A percentile compares a stretch with the other conserved stretches of the same genome.
Evolutionary conservation across 64 coral and sea anemone species (phyloP).

Genomic region (Montipora efflorescens): DNA sequence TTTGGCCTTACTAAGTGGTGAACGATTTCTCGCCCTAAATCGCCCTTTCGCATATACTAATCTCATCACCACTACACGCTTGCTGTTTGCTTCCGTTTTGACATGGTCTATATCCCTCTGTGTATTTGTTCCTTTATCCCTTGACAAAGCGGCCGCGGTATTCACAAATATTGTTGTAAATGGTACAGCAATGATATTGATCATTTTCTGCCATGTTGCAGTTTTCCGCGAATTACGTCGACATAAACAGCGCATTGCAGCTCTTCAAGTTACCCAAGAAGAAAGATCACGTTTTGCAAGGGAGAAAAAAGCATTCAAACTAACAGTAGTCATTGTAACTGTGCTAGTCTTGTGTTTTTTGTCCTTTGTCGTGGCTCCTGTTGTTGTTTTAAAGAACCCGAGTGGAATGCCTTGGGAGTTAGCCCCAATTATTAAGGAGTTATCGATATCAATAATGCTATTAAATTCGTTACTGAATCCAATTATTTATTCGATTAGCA

Average conservation of each 20-base stretch:
- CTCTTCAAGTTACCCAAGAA: not conserved
- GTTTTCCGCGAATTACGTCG: not conserved
- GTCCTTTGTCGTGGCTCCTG: not conserved
- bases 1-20: not conserved
- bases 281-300: not conserved
- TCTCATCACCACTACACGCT: not conserved
- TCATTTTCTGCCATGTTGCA: not conserved
- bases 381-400: not conserved
- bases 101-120: not conserved
- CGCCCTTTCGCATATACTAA: not conserved
- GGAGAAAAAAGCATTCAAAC: not conserved
- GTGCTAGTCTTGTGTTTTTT: not conserved
- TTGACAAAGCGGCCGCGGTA: not conserved
- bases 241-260: not conserved
- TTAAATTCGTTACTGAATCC: not conserved
- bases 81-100: not conserved
- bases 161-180: too few species aligned
- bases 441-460: not conserved
- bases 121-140: not conserved
- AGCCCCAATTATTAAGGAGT: not conserved
- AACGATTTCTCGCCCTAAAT: not conserved
- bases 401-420: not conserved
- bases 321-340: not conserved
- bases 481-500: not conserved
- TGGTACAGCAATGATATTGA: not conserved